Evolutionary conservation across 1,140 invertebrate species (phyloP).

Genomic region (Drosophila oshimai): DNA sequence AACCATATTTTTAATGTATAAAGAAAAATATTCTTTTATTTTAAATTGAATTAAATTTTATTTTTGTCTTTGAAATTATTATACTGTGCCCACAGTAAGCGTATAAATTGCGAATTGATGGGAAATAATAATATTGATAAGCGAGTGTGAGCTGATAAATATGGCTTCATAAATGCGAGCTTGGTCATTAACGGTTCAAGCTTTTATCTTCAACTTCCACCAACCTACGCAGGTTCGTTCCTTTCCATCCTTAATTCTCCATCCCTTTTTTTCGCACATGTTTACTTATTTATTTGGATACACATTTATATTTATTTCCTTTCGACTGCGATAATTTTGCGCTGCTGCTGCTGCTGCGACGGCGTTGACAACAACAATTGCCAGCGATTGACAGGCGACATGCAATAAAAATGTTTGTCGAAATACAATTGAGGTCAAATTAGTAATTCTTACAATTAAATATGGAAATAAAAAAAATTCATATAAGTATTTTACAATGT

Average conservation of each 20-base stretch:
- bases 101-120: neutral
- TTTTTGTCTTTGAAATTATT: no score
- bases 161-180: neutral
- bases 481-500: no score
- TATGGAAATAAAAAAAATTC: no score
- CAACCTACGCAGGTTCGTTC: conserved; percentile 22
- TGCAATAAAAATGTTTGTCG: conserved; percentile 40
- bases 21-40: neutral
- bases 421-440: neutral
- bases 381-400: conserved; percentile 42
- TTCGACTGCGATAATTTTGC: conserved; percentile 47
- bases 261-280: conserved; percentile 32
- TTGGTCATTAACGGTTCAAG: conserved; percentile 61
- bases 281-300: conserved; percentile 61
- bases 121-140: neutral
- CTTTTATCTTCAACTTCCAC: conserved; percentile 50
- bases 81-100: neutral
- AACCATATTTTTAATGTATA: no score
- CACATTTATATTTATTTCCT: conserved; percentile 60
- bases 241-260: neutral
- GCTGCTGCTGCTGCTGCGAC: neutral
- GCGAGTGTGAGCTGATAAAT: conserved; percentile 15
- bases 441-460: neutral
- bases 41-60: no score
- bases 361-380: conserved; percentile 48